phyloP scores from a whole-genome alignment of 2,888 invertebrate genomes.

The Scaptomyza tumidula region DNA sequence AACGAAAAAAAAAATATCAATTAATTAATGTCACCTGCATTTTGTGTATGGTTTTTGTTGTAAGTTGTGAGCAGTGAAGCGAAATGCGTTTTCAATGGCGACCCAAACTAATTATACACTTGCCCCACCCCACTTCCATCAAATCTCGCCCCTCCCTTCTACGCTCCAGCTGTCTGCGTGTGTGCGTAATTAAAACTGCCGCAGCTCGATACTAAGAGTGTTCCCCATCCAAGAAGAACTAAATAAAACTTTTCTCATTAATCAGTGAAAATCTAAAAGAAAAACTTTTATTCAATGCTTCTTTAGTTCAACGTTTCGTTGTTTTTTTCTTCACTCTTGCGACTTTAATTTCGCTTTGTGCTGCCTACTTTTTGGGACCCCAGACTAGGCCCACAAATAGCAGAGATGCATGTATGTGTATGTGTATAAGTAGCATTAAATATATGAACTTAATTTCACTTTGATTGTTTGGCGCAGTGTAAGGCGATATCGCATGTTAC shows the following conservation, averaged over 20 bases:
- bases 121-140: background rate
- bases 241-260: constrained; percentile 80
- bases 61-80: constrained; percentile 49
- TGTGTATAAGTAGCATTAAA: constrained; percentile 69
- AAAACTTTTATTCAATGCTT: constrained; percentile 73
- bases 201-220: constrained; percentile 54
- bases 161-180: constrained; percentile 28
- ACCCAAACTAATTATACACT: constrained; percentile 70
- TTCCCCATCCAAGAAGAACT: constrained; percentile 57
- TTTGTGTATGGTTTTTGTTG: constrained; percentile 22
- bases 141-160: background rate
- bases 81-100: constrained; percentile 63
- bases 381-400: constrained; percentile 22
- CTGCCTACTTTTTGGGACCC: constrained; percentile 41
- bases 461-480: constrained; percentile 80
- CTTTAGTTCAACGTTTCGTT: constrained; percentile 5
- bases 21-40: constrained; percentile 79
- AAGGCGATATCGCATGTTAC: constrained; percentile 80
- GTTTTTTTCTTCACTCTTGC: constrained; percentile 8
- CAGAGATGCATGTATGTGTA: background rate
- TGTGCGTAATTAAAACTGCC: constrained; percentile 78
- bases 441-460: constrained; percentile 79
- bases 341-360: constrained; percentile 72
- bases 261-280: constrained; percentile 81
- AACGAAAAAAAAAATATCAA: constrained; percentile 65